phyloP scores from a whole-genome alignment of 2,113 vertebrate species.

The Limanda limanda region DNA sequence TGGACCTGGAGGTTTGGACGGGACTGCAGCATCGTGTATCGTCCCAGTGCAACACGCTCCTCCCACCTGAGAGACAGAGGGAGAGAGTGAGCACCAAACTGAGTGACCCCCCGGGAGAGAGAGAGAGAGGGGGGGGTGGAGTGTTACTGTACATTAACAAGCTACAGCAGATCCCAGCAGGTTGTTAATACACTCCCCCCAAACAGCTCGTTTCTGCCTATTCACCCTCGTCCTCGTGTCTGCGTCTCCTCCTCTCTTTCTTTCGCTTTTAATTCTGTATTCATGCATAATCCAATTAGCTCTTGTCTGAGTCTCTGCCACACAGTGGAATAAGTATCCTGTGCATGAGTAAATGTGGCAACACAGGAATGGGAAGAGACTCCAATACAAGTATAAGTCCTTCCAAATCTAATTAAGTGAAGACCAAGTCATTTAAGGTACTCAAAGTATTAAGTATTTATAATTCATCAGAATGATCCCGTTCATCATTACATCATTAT shows the following conservation, averaged over 20 bases:
- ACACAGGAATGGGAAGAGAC: too few relatives aligned
- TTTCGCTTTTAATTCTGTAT: not conserved
- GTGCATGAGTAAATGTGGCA: too few relatives aligned
- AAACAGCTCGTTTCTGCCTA: not conserved
- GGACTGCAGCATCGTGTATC: conserved; percentile 62
- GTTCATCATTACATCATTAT: too few relatives aligned
- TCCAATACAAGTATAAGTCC: too few relatives aligned
- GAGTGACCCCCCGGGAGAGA: too few relatives aligned
- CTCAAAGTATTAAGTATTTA: too few relatives aligned
- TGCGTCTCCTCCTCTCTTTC: not conserved
- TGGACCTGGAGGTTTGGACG: conserved; percentile 50
- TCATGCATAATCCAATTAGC: not conserved
- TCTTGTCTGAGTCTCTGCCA: too few relatives aligned
- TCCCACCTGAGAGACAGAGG: conserved; percentile 54
- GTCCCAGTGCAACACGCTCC: conserved; percentile 69
- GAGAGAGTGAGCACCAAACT: not conserved
- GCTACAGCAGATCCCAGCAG: not conserved
- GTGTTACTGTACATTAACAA: not conserved
- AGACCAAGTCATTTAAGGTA: too few relatives aligned
- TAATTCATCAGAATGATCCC: too few relatives aligned
- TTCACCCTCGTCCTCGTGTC: not conserved
- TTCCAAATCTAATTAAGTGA: too few relatives aligned
- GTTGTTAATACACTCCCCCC: too few relatives aligned
- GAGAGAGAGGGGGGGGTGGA: not conserved
- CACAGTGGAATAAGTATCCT: too few relatives aligned